Conservation (phyloP, 2,797 vertebrate genomes). For the Pseudocheirus occidentalis region DNA sequence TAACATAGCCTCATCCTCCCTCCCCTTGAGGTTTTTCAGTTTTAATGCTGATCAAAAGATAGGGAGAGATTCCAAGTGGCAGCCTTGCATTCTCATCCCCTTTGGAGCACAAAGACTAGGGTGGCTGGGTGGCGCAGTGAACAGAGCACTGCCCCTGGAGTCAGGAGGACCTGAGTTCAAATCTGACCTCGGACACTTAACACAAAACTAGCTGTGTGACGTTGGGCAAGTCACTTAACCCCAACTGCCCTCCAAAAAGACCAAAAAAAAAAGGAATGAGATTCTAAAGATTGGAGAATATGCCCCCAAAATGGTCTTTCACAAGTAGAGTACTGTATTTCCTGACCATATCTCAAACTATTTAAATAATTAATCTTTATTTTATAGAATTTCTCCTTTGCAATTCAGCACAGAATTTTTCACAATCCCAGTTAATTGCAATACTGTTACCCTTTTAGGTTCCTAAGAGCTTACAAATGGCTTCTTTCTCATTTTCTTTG, state of each 20-base stretch:
- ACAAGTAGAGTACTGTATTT: background rate
- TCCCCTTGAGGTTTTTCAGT: background rate
- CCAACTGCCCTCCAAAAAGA: too few relatives aligned
- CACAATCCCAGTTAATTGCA: background rate
- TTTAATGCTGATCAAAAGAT: background rate
- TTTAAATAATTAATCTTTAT: background rate
- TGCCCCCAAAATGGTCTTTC: background rate
- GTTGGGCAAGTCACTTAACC: too few relatives aligned
- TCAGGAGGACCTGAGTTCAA: too few relatives aligned
- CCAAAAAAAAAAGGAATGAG: too few relatives aligned
- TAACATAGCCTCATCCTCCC: background rate
- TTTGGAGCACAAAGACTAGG: too few relatives aligned
- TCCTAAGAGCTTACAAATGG: background rate
- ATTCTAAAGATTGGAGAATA: background rate
- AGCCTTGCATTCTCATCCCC: background rate
- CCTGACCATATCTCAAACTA: background rate
- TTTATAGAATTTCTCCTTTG: background rate
- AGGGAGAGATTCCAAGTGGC: background rate
- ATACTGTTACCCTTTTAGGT: background rate
- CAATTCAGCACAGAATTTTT: background rate
- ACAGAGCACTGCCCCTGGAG: too few relatives aligned
- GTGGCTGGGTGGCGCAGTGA: too few relatives aligned
- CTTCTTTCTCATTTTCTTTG: background rate
- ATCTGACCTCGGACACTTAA: too few relatives aligned
- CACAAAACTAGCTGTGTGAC: too few relatives aligned